These are phyloP conservation scores for Hyaena hyaena DNA, from an alignment of 2,113 vertebrate genomes.

Conservation along the genomic window DNA sequence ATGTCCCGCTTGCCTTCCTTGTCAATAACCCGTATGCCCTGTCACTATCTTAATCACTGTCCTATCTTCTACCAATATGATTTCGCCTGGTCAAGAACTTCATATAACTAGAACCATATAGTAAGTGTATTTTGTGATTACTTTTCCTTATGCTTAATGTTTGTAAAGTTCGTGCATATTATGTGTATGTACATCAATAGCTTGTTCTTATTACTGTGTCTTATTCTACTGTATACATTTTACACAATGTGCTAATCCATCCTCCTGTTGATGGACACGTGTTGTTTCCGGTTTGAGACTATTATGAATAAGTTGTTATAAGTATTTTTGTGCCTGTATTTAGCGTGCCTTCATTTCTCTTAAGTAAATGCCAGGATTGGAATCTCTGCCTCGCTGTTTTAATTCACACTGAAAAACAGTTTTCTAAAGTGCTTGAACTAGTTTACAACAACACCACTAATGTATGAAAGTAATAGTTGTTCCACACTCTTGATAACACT, in stretches of 20 bases:
- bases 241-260: background rate
- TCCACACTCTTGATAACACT: background rate
- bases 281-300: background rate
- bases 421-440: slow-evolving; percentile 6
- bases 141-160: background rate
- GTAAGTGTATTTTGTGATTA: background rate
- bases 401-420: background rate
- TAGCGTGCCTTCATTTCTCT: background rate
- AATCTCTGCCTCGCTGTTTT: slow-evolving; percentile 22
- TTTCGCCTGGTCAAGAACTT: background rate
- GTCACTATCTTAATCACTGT: background rate
- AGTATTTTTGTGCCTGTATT: background rate
- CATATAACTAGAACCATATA: background rate
- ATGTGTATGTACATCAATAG: background rate
- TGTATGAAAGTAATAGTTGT: background rate
- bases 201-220: background rate
- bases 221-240: background rate
- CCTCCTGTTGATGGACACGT: background rate
- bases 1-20: background rate
- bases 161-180: background rate
- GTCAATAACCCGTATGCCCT: background rate
- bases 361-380: background rate
- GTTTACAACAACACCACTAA: background rate
- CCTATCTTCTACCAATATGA: background rate
- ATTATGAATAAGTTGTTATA: background rate